Evolutionary conservation across 1,140 invertebrate genomes (phyloP).

Genomic region (Nephotettix cincticeps): DNA sequence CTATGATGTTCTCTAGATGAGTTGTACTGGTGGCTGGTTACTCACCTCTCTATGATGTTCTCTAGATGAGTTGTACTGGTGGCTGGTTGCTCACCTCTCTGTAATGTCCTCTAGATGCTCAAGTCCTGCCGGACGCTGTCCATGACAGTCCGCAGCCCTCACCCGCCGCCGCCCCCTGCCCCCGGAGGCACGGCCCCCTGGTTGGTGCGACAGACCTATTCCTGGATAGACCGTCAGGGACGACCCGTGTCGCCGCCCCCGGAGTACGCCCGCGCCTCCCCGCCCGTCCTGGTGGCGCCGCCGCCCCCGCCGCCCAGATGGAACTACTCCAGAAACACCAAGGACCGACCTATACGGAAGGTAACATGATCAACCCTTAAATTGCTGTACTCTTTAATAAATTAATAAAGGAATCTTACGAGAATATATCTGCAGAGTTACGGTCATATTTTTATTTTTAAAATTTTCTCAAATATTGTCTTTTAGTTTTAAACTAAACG

Average conservation of each 20-base stretch:
- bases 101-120: constrained; percentile 85
- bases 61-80: no score
- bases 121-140: constrained; percentile 82
- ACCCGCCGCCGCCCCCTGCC: constrained; percentile 51
- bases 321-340: constrained; percentile 45
- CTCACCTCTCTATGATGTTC: no score
- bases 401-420: no score
- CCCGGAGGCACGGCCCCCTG: constrained; percentile 54
- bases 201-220: constrained; percentile 75
- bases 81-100: no score
- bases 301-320: constrained; percentile 48
- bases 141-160: constrained; percentile 79
- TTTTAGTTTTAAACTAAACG: no score
- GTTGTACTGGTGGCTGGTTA: no score
- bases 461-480: no score
- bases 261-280: constrained; percentile 50
- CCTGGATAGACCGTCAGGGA: constrained; percentile 89
- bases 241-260: constrained; percentile 82
- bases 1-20: no score
- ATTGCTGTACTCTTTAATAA: no score
- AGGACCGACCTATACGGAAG: constrained; percentile 44
- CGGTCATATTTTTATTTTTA: no score
- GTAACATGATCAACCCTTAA: no score
- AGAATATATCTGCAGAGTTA: no score
- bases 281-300: constrained; percentile 42